phyloP scores from a whole-genome alignment of 2,797 vertebrate species.

The Lindbergichthys nudifrons region DNA sequence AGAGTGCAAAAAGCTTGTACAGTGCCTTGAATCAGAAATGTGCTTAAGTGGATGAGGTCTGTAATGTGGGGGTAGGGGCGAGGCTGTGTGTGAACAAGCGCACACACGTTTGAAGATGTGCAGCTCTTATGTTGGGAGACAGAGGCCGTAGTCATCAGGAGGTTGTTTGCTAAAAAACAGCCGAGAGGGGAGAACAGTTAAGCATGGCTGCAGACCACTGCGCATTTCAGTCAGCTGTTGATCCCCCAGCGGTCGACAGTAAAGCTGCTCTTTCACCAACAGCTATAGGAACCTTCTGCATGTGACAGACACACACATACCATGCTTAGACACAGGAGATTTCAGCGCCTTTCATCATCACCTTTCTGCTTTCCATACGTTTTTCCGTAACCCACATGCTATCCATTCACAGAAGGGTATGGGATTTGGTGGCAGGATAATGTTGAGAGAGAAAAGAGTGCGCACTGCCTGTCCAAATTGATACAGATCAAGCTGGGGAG shows the following conservation, averaged over 20 bases:
- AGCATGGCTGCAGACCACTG: conserved; percentile 56
- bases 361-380: conserved; percentile 55
- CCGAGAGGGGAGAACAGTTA: conserved; percentile 56
- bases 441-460: conserved; percentile 59
- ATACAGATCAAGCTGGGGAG: conserved; percentile 54
- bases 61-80: conserved; percentile 57
- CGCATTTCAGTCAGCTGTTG: conserved; percentile 71
- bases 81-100: conserved; percentile 46
- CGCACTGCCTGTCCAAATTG: conserved; percentile 39
- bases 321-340: conserved; percentile 46
- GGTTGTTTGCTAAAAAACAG: conserved; percentile 73
- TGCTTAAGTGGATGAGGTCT: conserved; percentile 72
- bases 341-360: conserved; percentile 64
- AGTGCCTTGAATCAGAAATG: conserved; percentile 75
- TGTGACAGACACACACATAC: conserved; percentile 43
- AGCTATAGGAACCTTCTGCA: conserved; percentile 28
- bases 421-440: conserved; percentile 57
- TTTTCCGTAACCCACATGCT: conserved; percentile 39
- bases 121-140: conserved; percentile 53
- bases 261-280: conserved; percentile 40
- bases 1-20: conserved; percentile 58
- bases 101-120: conserved; percentile 68
- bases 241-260: conserved; percentile 42
- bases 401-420: conserved; percentile 46
- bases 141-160: conserved; percentile 60